Percentiles rank a stretch among this genome's conserved stretches.
Conservation (phyloP, 1,140 invertebrate genomes). For the Sarcophaga peregrina region DNA sequence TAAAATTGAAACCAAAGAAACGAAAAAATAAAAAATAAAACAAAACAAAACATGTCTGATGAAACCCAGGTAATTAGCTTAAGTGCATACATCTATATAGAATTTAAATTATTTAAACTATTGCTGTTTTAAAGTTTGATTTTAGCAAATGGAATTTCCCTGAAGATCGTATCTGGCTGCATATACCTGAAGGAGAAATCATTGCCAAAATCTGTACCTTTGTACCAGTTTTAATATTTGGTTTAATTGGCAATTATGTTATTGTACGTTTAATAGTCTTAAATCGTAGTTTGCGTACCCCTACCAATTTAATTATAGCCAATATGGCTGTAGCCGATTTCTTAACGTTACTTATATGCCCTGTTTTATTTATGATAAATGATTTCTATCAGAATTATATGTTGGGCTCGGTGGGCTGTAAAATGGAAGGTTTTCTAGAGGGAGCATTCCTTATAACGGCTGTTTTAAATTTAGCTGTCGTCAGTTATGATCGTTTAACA, state of each 20-base stretch:
- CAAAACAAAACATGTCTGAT: conserved; percentile 33
- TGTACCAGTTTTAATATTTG: conserved; percentile 73
- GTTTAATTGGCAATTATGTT: conserved; percentile 78
- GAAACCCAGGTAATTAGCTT: conserved; percentile 18
- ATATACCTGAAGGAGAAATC: conserved; percentile 71
- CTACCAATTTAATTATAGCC: conserved; percentile 82
- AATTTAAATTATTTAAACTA: not conserved
- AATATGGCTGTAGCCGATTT: conserved; percentile 84
- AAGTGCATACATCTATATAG: too few relatives aligned
- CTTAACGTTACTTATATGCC: conserved; percentile 78
- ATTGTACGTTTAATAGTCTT: conserved; percentile 76
- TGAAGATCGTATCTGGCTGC: conserved; percentile 71
- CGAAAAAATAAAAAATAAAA: too few relatives aligned
- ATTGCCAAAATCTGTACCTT: conserved; percentile 72
- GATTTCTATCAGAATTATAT: conserved; percentile 82
- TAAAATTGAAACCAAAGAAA: not conserved
- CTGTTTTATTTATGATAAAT: conserved; percentile 76
- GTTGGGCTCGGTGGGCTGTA: conserved; percentile 76
- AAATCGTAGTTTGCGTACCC: conserved; percentile 77
- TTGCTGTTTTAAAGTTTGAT: conserved; percentile 52
- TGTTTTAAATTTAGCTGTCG: conserved; percentile 81
- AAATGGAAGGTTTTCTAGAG: conserved; percentile 76
- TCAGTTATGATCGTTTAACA: conserved; percentile 85
- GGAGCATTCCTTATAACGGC: conserved; percentile 76
- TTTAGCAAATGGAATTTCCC: conserved; percentile 63